Conservation (phyloP, 2,113 vertebrate genomes). For the Coturnix japonica region DNA sequence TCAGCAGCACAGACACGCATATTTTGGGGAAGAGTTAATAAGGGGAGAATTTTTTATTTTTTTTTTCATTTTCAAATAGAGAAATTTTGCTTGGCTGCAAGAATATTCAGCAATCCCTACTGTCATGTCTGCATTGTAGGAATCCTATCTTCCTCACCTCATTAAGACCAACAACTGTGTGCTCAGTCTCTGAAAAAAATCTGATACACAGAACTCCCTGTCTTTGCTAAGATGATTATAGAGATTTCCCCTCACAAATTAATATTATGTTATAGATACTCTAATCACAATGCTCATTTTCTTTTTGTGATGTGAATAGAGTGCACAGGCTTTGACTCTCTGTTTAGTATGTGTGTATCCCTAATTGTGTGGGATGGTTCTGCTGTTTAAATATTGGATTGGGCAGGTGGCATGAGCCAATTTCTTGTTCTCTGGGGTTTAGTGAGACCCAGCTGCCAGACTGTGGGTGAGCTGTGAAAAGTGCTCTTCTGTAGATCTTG, state of each 20-base stretch:
- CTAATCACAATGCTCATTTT: neutral
- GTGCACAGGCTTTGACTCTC: neutral
- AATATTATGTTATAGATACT: neutral
- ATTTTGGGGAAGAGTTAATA: neutral
- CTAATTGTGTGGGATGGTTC: slow-evolving; percentile 19
- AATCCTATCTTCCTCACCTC: slow-evolving; percentile 8
- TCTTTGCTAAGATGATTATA: neutral
- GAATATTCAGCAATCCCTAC: neutral
- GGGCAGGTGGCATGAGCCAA: slow-evolving; percentile 26
- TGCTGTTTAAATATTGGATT: slow-evolving; percentile 47
- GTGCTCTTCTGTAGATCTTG: slow-evolving; percentile 3
- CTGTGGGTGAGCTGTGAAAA: slow-evolving; percentile 47
- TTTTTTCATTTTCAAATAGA: neutral
- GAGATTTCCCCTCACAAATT: neutral
- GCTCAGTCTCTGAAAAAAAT: neutral
- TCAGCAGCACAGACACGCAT: accelerated
- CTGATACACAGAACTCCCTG: neutral
- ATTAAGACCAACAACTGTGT: neutral
- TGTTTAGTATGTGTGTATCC: neutral
- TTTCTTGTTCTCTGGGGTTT: slow-evolving; percentile 34
- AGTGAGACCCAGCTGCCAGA: slow-evolving; percentile 24
- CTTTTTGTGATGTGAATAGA: neutral
- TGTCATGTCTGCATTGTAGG: neutral
- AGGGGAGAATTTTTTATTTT: neutral
- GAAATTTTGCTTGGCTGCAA: neutral